Base-by-base conservation (phyloP, 1,140 invertebrate genomes). In the Meloidogyne hapla region DNA sequence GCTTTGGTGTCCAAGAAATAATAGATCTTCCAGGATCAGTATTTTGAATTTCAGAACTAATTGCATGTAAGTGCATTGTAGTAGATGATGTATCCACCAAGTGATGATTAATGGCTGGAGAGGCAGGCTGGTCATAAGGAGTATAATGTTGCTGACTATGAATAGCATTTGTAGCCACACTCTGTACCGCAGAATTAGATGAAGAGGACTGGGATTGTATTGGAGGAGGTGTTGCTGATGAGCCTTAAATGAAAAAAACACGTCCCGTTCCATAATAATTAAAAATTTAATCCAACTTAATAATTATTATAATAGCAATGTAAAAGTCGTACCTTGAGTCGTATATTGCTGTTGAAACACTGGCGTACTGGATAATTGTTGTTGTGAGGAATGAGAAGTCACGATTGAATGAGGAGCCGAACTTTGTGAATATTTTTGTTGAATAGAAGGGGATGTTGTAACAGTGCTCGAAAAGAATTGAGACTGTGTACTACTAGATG, bases 21-120 rank as follows among this genome's bases (percentile, higher is more conserved):
- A 74, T 66, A 15, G 21, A 61, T 38, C 71, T 21, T 18, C 71
- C 71, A 8, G 71, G 61, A 67, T 74, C 71, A 2, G 68, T 61
- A 69, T 42, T n/a, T 26, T 26, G 23, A 56, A 61, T 45, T 69
- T 45, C 25, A 6, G 68, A 26, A 56, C 38, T 18, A 48, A 28
- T n/a, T 69, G 40, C 23, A 9, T 10, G 0, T 1, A n/a, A n/a
- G n/a, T n/a, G n/a, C n/a, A n/a, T n/a, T n/a, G 26, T 38, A 40
- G 25, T 23, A 13, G 67, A 13, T 10, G 67, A n/a, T n/a, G 48
- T n/a, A n/a, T 8, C 18, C 6, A 4, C 8, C 5, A 56, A 56
- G n/a, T n/a, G n/a, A 56, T 48, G 40, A 10, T 42, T 12, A 18
- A 1, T 48, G 33, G 8, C 33, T 33, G 33, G 8, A 48, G 13